These are phyloP conservation scores for Danio rerio DNA, from an alignment of 2,113 vertebrate genomes.

Conservation along the genomic window DNA sequence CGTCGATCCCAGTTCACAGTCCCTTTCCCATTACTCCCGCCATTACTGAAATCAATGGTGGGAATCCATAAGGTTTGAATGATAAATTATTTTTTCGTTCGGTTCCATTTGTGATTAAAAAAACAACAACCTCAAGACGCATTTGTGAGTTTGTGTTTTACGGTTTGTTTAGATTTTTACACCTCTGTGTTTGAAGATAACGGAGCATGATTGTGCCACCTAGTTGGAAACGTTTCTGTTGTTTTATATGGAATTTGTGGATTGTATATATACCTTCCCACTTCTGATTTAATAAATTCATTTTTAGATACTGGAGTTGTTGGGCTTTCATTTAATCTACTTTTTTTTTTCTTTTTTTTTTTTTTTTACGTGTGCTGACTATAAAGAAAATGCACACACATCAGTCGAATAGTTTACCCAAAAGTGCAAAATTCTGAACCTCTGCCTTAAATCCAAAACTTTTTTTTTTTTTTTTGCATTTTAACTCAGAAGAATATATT, in stretches of 20 bases:
- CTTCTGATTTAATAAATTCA: conserved; percentile 43
- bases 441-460: no score
- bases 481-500: no score
- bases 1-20: conserved; percentile 53
- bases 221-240: conserved; percentile 28
- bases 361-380: neutral
- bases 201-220: conserved; percentile 4
- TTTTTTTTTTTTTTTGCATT: no score
- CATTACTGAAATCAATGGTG: conserved; percentile 82
- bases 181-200: conserved; percentile 1
- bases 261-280: conserved; percentile 50
- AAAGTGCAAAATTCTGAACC: no score
- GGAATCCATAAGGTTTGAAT: neutral
- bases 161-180: conserved; percentile 41
- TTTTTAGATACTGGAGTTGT: conserved; percentile 12
- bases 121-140: neutral
- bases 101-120: neutral
- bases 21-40: conserved; percentile 86
- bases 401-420: no score
- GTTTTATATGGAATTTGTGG: conserved; percentile 51
- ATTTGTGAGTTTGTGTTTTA: conserved; percentile 29
- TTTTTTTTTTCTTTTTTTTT: no score
- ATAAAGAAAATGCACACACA: neutral
- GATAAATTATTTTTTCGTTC: neutral
- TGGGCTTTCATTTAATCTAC: neutral